These are phyloP conservation scores for Cheilosia urbana DNA, from an alignment of 2,888 invertebrate species.

Conservation along the genomic window DNA sequence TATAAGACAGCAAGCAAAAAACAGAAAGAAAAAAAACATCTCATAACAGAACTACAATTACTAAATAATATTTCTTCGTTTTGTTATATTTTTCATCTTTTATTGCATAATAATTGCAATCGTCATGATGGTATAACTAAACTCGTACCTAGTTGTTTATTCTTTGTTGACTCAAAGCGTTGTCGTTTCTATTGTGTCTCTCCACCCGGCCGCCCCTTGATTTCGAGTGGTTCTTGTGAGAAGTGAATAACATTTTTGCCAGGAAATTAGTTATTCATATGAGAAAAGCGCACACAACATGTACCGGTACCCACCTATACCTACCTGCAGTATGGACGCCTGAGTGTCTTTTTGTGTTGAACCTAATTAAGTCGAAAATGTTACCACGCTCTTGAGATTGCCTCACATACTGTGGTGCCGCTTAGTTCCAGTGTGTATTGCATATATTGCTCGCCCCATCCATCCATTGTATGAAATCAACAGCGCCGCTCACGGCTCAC, in stretches of 20 bases:
- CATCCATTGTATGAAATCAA: conserved; percentile 14
- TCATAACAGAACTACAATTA: conserved; percentile 61
- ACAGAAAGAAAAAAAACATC: not conserved
- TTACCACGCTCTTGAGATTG: conserved; percentile 74
- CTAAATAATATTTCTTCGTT: conserved; percentile 34
- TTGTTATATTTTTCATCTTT: conserved; percentile 15
- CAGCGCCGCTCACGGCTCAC: conserved; percentile 5
- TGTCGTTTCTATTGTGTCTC: not conserved
- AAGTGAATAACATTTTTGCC: conserved; percentile 43
- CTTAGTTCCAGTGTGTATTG: conserved; percentile 4
- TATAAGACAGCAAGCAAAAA: conserved; percentile 6
- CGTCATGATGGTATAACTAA: not conserved
- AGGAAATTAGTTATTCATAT: conserved; percentile 46
- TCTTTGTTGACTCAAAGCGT: conserved; percentile 41
- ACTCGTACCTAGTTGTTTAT: conserved; percentile 3
- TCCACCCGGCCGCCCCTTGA: not conserved
- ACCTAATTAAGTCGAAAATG: conserved; percentile 68
- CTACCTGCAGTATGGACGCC: not conserved
- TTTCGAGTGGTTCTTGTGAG: conserved; percentile 56
- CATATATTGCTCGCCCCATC: not conserved
- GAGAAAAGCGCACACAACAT: conserved; percentile 15
- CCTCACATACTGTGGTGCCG: conserved; percentile 43
- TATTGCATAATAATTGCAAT: conserved; percentile 64
- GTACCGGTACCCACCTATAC: conserved; percentile 7
- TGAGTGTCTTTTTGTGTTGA: conserved; percentile 40